phyloP scores from a whole-genome alignment of 92 coral and sea anemone species.

The Umimayanthus chanpuru region DNA sequence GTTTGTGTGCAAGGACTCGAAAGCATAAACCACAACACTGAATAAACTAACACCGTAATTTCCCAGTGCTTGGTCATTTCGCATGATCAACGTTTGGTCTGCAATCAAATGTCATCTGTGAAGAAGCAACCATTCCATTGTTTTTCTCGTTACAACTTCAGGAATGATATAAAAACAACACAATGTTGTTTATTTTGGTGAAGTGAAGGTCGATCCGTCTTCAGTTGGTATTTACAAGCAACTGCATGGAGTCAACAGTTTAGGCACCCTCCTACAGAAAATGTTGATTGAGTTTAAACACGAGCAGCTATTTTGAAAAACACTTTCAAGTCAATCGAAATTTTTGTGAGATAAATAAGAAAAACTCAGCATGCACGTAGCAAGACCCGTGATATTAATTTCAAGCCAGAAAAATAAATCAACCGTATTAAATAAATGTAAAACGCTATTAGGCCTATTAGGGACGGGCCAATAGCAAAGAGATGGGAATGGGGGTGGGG shows the following conservation, averaged over 20 bases:
- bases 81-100: neutral
- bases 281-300: constrained; percentile 21
- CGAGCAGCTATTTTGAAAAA: neutral
- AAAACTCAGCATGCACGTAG: no score
- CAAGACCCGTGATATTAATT: no score
- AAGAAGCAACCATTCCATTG: neutral
- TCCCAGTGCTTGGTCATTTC: constrained; percentile 6
- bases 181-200: neutral
- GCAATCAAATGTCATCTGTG: neutral
- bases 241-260: neutral
- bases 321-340: neutral
- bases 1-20: neutral
- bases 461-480: no score
- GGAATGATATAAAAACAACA: neutral
- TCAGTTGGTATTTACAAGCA: neutral
- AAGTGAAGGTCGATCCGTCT: neutral
- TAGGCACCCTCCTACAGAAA: neutral
- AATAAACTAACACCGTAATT: neutral
- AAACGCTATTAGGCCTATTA: no score
- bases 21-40: constrained; percentile 7
- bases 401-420: no score
- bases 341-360: no score
- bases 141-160: neutral
- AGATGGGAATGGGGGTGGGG: no score
- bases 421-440: no score